phyloP scores from a whole-genome alignment of 2,888 invertebrate species.

The Diarsia dahlii region DNA sequence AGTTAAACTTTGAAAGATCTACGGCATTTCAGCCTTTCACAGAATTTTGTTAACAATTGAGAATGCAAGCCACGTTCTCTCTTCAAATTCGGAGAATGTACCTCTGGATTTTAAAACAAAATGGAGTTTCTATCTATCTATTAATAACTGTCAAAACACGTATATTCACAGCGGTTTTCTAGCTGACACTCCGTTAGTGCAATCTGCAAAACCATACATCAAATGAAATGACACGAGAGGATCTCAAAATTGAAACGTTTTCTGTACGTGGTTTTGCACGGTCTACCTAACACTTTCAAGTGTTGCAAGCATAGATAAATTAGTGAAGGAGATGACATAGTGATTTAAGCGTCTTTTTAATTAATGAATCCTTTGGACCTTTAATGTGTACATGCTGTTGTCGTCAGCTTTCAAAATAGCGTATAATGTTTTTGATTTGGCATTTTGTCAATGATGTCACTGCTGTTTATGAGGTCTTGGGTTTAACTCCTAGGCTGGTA shows the following conservation, averaged over 20 bases:
- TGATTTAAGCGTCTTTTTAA: conserved; percentile 4
- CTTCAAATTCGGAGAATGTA: background rate
- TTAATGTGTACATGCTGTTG: background rate
- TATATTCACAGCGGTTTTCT: conserved; percentile 48
- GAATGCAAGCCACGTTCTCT: background rate
- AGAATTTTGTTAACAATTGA: background rate
- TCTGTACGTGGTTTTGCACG: conserved; percentile 26
- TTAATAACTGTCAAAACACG: conserved; percentile 60
- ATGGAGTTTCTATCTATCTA: conserved; percentile 40
- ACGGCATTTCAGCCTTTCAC: background rate
- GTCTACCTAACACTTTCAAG: background rate
- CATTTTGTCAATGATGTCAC: too few relatives aligned
- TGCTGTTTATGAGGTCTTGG: too few relatives aligned
- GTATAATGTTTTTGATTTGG: too few relatives aligned
- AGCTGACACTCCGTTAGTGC: conserved; percentile 53
- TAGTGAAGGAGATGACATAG: background rate
- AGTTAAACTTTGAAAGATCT: conserved; percentile 1
- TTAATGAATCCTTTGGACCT: background rate
- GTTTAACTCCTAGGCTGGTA: too few relatives aligned
- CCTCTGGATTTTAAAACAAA: conserved; percentile 23
- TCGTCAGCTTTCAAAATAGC: background rate
- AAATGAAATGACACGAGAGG: conserved; percentile 46
- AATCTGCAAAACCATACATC: conserved; percentile 59
- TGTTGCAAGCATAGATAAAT: conserved; percentile 29
- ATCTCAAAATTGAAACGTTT: conserved; percentile 57